A percentile compares a stretch with the other conserved stretches of the same genome.
Conservation (phyloP, 2,113 vertebrate genomes). For the Alosa alosa region DNA sequence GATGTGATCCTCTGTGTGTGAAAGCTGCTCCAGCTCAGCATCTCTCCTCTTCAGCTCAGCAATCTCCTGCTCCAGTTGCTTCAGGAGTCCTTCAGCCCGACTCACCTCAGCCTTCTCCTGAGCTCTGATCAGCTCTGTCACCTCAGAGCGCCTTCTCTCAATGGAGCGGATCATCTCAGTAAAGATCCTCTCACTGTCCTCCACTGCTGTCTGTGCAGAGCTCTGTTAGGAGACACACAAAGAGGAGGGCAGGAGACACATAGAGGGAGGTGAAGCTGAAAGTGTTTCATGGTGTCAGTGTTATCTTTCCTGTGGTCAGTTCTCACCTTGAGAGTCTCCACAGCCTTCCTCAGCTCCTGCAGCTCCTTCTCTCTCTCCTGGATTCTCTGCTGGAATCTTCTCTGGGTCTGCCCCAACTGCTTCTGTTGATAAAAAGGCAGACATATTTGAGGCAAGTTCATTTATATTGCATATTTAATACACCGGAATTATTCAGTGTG, state of each 20-base stretch:
- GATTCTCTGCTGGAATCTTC: slow-evolving; percentile 1
- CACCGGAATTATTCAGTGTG: too few relatives aligned
- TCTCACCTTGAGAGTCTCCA: background rate
- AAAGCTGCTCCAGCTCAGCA: slow-evolving; percentile 29
- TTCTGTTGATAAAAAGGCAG: background rate
- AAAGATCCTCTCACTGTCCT: too few relatives aligned
- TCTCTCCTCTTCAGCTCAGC: slow-evolving; percentile 15
- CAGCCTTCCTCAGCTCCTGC: background rate
- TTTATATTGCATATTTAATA: too few relatives aligned
- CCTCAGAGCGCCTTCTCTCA: too few relatives aligned
- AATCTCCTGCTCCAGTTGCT: background rate
- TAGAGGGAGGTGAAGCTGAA: too few relatives aligned
- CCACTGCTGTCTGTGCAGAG: too few relatives aligned
- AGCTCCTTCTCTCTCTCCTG: background rate
- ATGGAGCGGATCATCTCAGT: too few relatives aligned
- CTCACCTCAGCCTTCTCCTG: background rate
- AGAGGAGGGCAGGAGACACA: too few relatives aligned
- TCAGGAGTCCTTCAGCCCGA: background rate
- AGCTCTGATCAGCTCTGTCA: slow-evolving; percentile 12
- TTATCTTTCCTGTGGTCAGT: background rate
- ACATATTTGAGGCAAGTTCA: too few relatives aligned
- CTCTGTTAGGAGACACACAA: too few relatives aligned
- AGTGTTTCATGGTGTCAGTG: too few relatives aligned
- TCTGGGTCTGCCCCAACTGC: background rate
- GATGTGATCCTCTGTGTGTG: slow-evolving; percentile 27